Evolutionary conservation across 2,113 vertebrate species (phyloP), one percentile per base, ranked within the genome.

Genomic region (Syrmaticus mikado): DNA sequence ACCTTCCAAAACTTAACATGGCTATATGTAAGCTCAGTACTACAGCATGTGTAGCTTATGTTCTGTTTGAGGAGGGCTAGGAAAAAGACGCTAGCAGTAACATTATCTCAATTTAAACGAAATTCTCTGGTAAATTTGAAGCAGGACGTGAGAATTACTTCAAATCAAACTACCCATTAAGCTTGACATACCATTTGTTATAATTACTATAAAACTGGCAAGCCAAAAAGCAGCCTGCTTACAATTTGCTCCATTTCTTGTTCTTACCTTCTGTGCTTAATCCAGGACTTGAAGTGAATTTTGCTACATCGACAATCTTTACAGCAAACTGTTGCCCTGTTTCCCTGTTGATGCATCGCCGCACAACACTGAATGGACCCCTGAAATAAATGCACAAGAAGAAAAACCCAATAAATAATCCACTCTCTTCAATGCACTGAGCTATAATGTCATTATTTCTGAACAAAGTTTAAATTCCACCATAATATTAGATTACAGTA

Each of bases 231-330:
- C 2, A 32, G 4, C 17, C 53, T 30, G 14, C 25, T 71, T 58
- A 66, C 16, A 67, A 61, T 50, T 53, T 40, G 14, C 14, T 57
- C 50, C 27, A 73, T 50, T 67, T 27, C 64, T 38, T 7, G 1
- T 81, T 92, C 97, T 97, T 98, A 99, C 99, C 99, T 98, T 99
- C 99, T 93, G 99, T 99, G 98, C 99, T 99, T 98, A 99, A 98
- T 88, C 99, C 99, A 89, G 99, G 99, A 94, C 99, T 99, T 98
- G 99, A 99, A 85, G 99, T 99, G 97, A 99, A 99, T 98, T 99
- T 99, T 97, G 99, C 99, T 97, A 99, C 99, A 95, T 99, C 99
- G 96, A 99, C 99, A 89, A 99, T 99, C 97, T 99, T 99, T 91
- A 99, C 99, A 91, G 99, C 99, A 93, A 99, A 99, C 97, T 99